Conservation (phyloP, 2,113 vertebrate species). For the Strix aluco region DNA sequence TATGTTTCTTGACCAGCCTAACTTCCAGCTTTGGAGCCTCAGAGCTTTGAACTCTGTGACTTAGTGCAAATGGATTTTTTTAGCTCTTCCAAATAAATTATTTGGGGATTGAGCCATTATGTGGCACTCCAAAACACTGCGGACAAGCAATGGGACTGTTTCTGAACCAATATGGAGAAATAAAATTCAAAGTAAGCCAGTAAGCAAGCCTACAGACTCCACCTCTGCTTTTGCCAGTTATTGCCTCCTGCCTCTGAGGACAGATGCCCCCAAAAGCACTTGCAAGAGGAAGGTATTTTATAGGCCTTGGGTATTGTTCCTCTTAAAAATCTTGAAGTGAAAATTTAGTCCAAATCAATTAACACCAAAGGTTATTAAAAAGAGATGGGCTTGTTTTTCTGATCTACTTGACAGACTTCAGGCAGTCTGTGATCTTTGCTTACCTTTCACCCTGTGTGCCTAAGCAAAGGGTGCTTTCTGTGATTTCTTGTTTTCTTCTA, state of each 20-base stretch:
- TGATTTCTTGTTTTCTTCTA: background rate
- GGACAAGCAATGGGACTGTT: background rate
- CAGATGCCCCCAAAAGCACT: background rate
- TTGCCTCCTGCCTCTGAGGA: background rate
- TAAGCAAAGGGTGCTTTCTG: background rate
- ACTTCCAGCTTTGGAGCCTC: background rate
- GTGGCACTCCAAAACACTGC: background rate
- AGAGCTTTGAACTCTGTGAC: background rate
- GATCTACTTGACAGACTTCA: background rate
- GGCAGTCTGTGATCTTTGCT: background rate
- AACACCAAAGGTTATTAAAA: background rate
- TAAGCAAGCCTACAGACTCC: background rate
- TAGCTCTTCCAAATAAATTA: background rate
- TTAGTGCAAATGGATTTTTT: background rate
- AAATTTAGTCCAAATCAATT: background rate
- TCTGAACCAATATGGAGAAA: background rate
- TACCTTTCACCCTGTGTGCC: background rate
- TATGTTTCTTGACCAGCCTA: background rate
- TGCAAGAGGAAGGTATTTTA: background rate
- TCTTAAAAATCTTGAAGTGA: background rate
- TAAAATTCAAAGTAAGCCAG: background rate
- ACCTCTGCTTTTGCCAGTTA: background rate
- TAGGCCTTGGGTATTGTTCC: background rate
- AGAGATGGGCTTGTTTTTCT: background rate
- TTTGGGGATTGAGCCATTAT: background rate